Percentiles rank a stretch among this genome's conserved stretches.
phyloP scores from a whole-genome alignment of 2,888 invertebrate genomes.

The Leptopilina myrica region DNA sequence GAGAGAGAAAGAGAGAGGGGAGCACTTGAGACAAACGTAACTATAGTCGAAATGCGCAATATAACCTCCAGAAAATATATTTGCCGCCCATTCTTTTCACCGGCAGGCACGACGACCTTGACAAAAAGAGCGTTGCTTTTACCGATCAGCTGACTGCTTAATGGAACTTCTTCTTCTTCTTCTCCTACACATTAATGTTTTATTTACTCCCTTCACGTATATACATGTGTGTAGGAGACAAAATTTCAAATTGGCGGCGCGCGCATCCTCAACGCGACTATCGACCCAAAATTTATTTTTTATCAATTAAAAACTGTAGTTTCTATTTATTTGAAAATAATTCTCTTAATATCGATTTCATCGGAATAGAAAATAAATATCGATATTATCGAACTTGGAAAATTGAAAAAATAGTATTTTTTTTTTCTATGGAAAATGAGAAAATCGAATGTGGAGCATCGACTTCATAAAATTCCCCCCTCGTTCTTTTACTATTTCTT shows the following conservation, averaged over 20 bases:
- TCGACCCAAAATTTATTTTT: constrained; percentile 15
- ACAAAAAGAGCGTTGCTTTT: constrained; percentile 31
- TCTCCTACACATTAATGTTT: background rate
- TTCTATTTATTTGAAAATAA: no score
- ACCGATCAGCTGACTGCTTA: constrained; percentile 28
- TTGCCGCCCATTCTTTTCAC: constrained; percentile 18
- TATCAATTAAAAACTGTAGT: background rate
- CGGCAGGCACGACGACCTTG: constrained; percentile 37
- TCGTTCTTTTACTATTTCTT: background rate
- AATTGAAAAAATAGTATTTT: no score
- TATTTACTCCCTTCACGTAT: background rate
- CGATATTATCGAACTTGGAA: no score
- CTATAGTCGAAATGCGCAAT: constrained; percentile 12
- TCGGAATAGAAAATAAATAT: no score
- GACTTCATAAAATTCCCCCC: constrained; percentile 2
- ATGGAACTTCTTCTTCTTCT: background rate
- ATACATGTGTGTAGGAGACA: background rate
- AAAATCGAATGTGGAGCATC: constrained; percentile 18
- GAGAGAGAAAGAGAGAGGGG: no score
- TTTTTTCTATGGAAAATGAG: background rate
- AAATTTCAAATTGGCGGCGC: constrained; percentile 6
- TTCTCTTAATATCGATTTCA: no score
- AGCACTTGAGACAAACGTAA: background rate
- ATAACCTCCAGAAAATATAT: constrained; percentile 28
- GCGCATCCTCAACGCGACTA: background rate